Evolutionary conservation across 53 echinoderm and acorn worm species (phyloP).

Genomic region (Paracentrotus lividus): DNA sequence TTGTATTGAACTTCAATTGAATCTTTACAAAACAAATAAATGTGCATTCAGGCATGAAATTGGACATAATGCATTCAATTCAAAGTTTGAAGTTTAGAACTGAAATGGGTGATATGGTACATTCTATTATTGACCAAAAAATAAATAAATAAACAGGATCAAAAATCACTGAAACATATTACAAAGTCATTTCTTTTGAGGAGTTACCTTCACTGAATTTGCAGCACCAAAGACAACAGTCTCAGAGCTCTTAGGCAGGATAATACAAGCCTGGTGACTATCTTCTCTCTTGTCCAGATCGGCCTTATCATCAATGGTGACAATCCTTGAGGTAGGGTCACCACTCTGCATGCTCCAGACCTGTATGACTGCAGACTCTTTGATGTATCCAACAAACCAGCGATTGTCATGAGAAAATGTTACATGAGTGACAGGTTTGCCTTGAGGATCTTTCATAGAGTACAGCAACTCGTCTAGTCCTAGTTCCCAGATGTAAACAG

Average conservation of each 20-base stretch:
- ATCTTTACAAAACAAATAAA: no score
- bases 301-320: not conserved
- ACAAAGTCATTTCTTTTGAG: not conserved
- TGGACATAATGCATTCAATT: no score
- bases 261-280: conserved; percentile 40
- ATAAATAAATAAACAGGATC: no score
- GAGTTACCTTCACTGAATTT: conserved; percentile 9
- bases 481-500: conserved; percentile 93
- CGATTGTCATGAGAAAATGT: conserved; percentile 70
- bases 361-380: conserved; percentile 59
- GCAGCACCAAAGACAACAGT: conserved; percentile 36
- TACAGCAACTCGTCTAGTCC: conserved; percentile 83
- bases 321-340: conserved; percentile 70
- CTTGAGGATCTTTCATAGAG: conserved; percentile 61
- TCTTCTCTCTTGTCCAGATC: conserved; percentile 41
- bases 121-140: no score
- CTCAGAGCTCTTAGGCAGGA: conserved; percentile 36
- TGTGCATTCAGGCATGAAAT: no score
- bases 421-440: conserved; percentile 20
- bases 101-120: no score
- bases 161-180: no score
- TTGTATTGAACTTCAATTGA: no score
- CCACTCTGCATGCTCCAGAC: conserved; percentile 80
- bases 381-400: conserved; percentile 72
- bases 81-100: no score